Evolutionary conservation across 2,113 vertebrate genomes (phyloP).

Genomic region (Panthera tigris): DNA sequence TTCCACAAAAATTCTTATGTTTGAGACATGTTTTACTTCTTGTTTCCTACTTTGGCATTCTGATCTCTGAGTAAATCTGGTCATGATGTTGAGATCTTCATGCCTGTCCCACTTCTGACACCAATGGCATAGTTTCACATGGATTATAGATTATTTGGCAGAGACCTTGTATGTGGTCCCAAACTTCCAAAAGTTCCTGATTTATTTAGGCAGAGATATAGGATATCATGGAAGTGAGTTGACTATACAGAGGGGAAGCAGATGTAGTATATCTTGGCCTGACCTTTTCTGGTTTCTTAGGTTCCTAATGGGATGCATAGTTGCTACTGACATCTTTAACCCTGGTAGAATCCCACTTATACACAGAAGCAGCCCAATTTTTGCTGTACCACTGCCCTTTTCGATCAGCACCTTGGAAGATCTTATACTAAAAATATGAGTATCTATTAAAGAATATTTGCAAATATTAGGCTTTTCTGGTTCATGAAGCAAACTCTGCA

Average conservation of each 20-base stretch:
- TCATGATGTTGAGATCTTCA: background rate
- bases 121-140: background rate
- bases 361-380: background rate
- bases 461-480: background rate
- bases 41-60: background rate
- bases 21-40: background rate
- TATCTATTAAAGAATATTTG: slow-evolving; percentile 17
- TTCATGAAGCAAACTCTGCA: background rate
- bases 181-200: background rate
- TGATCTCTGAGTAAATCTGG: background rate
- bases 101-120: background rate
- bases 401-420: background rate
- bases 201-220: background rate
- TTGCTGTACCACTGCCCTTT: background rate
- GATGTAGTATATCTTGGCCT: background rate
- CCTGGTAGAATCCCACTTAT: background rate
- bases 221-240: background rate
- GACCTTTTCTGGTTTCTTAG: background rate
- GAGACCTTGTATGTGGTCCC: background rate
- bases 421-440: background rate
- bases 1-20: background rate
- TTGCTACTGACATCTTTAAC: background rate
- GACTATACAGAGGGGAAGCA: background rate
- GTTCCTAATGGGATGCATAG: background rate
- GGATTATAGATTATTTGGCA: background rate